Base-by-base conservation (phyloP, 2,797 vertebrate species). In the Clarias platycephalus region DNA sequence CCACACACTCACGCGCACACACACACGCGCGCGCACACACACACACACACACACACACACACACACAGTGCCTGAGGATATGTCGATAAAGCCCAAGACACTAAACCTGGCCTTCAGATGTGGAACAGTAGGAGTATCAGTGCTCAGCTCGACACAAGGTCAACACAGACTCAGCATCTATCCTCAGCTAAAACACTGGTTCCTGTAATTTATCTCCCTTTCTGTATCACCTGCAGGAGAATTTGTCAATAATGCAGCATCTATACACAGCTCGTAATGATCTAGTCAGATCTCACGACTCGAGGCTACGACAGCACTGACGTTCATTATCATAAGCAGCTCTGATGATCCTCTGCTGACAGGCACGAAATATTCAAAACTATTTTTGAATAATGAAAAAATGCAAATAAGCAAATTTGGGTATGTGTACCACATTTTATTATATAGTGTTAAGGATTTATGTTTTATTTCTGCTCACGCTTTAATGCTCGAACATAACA, bases 341-440 rank as follows among this genome's bases (percentile, higher is more conserved):
- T 31, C 2, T 28, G n/a, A 28, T 5, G 7, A 72, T 86, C 22
- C 71, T 44, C 71, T 28, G 71, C 78, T 83, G 72, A 87, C 31
- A 26, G 31, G 68, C 53, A 58, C 58, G 44, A 72, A 79, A 55
- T 28, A 40, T 60, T 77, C 20, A 16, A 77, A 60, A 60, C 4
- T 5, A 60, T 18, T 62, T 34, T 55, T 58, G 74, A n/a, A 20
- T 60, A 22, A 57, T 31, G 26, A 85, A 71, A 82, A 83, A 84
- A 83, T 10, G 9, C 1, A 12, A 0, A 83, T 89, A 92, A 91
- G 67, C 90, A 63, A 63, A 60, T 26, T 34, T 91, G 87, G 88
- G 89, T 2, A 92, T 89, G 91, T 88, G 68, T 88, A 88, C 86
- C 88, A 74, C 76, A 34, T 55, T 87, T 83, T 49, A 49, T 49